Base-by-base conservation (phyloP, 2,888 invertebrate species). In the Thereva nobilitata region DNA sequence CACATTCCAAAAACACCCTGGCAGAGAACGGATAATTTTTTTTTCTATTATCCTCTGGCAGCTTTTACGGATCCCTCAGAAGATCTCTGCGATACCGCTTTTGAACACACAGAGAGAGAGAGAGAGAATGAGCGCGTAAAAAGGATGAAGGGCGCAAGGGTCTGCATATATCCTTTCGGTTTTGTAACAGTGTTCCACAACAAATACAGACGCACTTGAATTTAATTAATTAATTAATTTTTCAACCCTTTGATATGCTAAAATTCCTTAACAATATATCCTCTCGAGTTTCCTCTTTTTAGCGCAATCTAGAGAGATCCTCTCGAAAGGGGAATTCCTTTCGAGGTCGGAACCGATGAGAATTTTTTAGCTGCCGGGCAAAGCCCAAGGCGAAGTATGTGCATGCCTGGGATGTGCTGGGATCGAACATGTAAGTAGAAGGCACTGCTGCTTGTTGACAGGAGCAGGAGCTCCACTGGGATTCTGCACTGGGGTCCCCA, bases 201-300 rank as follows among this genome's bases (percentile, higher is more conserved):
- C 55, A 64, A 45, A 55, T 49, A 64, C 55, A 64, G 64, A 47
- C 64, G 38, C 53, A 64, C 64, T 64, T 64, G 64, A 69, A 69
- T 69, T 65, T 67, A 69, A 69, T 69, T 69, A 69, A 69, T 69
- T 64, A 69, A 65, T 65, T 64, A 64, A 64, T 69, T 69, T 65
- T 69, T 41, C 54, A 64, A 55, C 54, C 59, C 69, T 69, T 69
- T 69, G 69, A 69, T 69, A 69, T 69, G 69, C 52, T 67, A 65
- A 69, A 68, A 68, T 67, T 61, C 64, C 57, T 53, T 57, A 66
- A 66, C 66, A 63, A 66, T 61, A 65, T 66, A 53, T 52, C 57
- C 63, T 23, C 23, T 63, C 41, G 45, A 63, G 35, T 55, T 63
- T 55, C 45, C 47, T 63, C 53, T 55, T 55, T 63, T 61, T 54